A percentile compares a stretch with the other conserved stretches of the same genome.
phyloP scores from a whole-genome alignment of 2,888 invertebrate species.

The Apodemia duryi region DNA sequence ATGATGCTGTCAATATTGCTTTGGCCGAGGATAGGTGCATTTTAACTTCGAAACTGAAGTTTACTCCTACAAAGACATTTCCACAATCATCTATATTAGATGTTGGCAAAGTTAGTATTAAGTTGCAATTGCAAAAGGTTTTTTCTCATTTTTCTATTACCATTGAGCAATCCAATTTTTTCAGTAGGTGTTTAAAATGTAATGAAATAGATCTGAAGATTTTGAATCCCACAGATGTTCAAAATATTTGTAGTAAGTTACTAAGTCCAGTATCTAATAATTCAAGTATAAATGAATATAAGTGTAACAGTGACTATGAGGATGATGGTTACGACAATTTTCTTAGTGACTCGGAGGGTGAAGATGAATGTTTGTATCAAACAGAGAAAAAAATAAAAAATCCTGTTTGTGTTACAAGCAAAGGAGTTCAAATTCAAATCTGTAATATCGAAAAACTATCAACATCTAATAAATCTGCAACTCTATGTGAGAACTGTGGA shows the following conservation, averaged over 20 bases:
- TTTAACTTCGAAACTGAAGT: constrained; percentile 57
- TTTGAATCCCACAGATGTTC: constrained; percentile 46
- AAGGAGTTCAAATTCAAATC: constrained; percentile 77
- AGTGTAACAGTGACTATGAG: constrained; percentile 40
- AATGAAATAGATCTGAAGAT: constrained; percentile 53
- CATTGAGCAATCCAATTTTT: constrained; percentile 82
- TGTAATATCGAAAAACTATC: constrained; percentile 65
- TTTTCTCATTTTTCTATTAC: constrained; percentile 82
- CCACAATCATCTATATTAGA: constrained; percentile 73
- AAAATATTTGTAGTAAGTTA: constrained; percentile 45
- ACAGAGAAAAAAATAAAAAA: constrained; percentile 37
- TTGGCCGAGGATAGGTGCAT: constrained; percentile 57
- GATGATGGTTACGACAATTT: constrained; percentile 57
- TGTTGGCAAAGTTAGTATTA: constrained; percentile 72
- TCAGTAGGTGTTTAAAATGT: constrained; percentile 85
- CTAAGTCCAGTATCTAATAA: constrained; percentile 34
- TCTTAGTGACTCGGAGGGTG: constrained; percentile 62
- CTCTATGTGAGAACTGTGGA: constrained; percentile 86
- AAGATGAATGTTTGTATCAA: constrained; percentile 46
- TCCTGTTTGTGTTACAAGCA: constrained; percentile 67
- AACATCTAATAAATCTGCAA: constrained; percentile 75
- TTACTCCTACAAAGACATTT: constrained; percentile 78
- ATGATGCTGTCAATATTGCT: constrained; percentile 60
- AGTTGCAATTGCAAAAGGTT: constrained; percentile 83
- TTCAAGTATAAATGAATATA: constrained; percentile 30